A percentile compares a stretch with the other conserved stretches of the same genome.
phyloP scores from a whole-genome alignment of 2,888 invertebrate species.

The Trypoxylon attenuatum region DNA sequence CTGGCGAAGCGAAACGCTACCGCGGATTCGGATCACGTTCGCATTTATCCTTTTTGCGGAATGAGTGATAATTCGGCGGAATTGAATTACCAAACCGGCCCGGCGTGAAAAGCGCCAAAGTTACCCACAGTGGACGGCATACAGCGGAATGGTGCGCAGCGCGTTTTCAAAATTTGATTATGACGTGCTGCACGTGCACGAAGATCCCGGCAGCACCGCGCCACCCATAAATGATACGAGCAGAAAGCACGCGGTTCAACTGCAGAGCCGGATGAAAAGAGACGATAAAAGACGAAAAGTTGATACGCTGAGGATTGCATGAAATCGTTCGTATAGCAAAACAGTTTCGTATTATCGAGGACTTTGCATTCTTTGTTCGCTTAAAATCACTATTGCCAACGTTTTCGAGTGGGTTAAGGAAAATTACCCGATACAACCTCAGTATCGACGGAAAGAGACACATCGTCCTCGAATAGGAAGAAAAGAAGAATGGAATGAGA shows the following conservation, averaged over 20 bases:
- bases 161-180: constrained; percentile 69
- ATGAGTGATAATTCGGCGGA: constrained; percentile 71
- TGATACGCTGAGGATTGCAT: no score
- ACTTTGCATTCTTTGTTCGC: no score
- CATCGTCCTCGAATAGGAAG: no score
- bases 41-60: constrained; percentile 71
- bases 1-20: constrained; percentile 24
- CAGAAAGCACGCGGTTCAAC: constrained; percentile 34
- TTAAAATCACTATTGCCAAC: no score
- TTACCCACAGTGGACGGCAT: constrained; percentile 58
- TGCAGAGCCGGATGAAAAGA: not conserved
- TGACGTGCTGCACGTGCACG: constrained; percentile 61
- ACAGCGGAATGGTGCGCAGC: constrained; percentile 44
- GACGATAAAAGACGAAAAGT: not conserved
- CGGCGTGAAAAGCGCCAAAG: constrained; percentile 67
- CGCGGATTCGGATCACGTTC: constrained; percentile 67
- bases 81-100: constrained; percentile 68
- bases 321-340: no score
- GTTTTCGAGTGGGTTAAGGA: no score
- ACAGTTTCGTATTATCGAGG: no score
- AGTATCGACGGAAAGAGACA: no score
- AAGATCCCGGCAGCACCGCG: constrained; percentile 52
- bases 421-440: no score
- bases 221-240: constrained; percentile 61
- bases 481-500: not conserved